Evolutionary conservation across 1,140 invertebrate species (phyloP).

Genomic region (Hetaerina americana): DNA sequence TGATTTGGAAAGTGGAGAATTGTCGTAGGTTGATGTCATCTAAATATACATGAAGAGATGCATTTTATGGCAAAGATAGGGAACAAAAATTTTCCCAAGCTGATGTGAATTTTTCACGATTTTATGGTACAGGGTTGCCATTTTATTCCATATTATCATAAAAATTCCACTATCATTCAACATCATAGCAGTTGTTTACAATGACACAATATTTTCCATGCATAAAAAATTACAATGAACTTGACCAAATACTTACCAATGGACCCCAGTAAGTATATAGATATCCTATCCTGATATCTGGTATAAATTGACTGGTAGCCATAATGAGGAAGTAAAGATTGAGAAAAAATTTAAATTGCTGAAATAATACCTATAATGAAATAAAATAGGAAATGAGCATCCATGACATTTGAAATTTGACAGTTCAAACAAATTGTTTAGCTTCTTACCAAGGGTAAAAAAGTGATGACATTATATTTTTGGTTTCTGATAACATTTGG

Average conservation of each 20-base stretch:
- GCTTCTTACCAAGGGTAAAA: conserved; percentile 77
- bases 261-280: conserved; percentile 99
- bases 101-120: too few species aligned
- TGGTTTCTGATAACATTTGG: conserved; percentile 96
- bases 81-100: too few species aligned
- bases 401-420: neutral
- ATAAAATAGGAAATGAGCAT: neutral
- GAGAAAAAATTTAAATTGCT: conserved; percentile 98
- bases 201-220: neutral
- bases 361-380: conserved; percentile 63
- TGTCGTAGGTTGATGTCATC: too few species aligned
- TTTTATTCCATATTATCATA: neutral
- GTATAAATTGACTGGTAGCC: conserved; percentile 96
- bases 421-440: neutral
- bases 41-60: too few species aligned
- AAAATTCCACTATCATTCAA: neutral
- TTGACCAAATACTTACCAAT: conserved; percentile 41
- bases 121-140: too few species aligned
- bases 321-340: conserved; percentile 98
- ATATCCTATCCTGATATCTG: conserved; percentile 90
- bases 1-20: too few species aligned
- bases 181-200: neutral
- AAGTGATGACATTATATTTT: conserved; percentile 97
- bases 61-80: too few species aligned
- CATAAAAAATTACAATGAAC: conserved; percentile 6